phyloP scores from a whole-genome alignment of 2,888 invertebrate species.

The Cenopis cana region DNA sequence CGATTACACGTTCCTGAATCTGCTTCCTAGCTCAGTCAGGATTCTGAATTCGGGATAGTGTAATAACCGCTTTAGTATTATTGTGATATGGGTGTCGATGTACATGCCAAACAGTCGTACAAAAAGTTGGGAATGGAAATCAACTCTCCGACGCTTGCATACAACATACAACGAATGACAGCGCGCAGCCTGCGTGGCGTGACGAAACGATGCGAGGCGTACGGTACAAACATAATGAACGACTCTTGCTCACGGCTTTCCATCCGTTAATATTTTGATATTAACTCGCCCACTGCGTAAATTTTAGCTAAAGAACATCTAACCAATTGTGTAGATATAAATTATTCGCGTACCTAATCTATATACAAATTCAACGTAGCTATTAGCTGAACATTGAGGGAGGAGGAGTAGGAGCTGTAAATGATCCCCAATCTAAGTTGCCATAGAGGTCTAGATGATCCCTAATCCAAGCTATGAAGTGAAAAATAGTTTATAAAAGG shows the following conservation, averaged over 20 bases:
- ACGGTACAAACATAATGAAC: constrained; percentile 23
- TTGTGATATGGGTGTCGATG: too few relatives aligned
- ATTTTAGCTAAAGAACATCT: neutral
- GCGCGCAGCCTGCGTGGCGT: constrained; percentile 38
- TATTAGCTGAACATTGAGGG: too few relatives aligned
- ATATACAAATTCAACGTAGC: too few relatives aligned
- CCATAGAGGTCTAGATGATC: neutral
- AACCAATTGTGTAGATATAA: neutral
- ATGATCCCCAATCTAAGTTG: neutral
- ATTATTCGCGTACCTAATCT: neutral
- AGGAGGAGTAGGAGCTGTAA: too few relatives aligned
- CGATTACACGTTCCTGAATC: too few relatives aligned
- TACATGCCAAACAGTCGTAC: neutral
- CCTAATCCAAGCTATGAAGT: neutral
- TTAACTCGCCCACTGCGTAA: neutral
- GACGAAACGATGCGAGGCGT: constrained; percentile 33
- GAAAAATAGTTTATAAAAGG: neutral
- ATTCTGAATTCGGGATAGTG: too few relatives aligned
- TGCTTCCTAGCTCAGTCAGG: too few relatives aligned
- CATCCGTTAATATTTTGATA: constrained; percentile 3
- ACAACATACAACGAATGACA: constrained; percentile 22
- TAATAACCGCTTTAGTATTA: too few relatives aligned
- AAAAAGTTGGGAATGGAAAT: constrained; percentile 28
- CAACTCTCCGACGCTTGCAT: constrained; percentile 36
- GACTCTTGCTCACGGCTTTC: constrained; percentile 11